phyloP scores from a whole-genome alignment of 1,140 invertebrate genomes.

The Nebria ingens region DNA sequence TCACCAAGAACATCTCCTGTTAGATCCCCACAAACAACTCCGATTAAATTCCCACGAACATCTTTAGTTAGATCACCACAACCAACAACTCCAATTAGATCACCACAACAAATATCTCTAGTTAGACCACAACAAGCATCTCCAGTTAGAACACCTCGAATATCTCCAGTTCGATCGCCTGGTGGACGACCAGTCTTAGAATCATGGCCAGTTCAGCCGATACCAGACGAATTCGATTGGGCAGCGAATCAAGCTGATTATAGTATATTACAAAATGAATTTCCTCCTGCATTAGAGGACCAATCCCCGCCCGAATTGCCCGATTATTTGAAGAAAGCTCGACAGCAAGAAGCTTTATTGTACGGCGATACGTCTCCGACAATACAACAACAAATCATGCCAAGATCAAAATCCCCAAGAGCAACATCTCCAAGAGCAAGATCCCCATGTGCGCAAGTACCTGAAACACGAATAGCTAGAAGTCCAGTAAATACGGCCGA shows the following conservation, averaged over 20 bases:
- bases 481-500: too few relatives aligned
- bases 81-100: too few relatives aligned
- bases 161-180: not conserved
- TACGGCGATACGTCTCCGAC: too few relatives aligned
- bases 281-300: not conserved
- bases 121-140: not conserved
- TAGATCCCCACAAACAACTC: not conserved
- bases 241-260: not conserved
- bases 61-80: not conserved
- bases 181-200: not conserved
- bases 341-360: not conserved
- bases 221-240: not conserved
- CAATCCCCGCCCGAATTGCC: not conserved
- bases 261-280: not conserved
- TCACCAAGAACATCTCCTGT: not conserved
- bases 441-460: too few relatives aligned
- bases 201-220: not conserved
- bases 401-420: too few relatives aligned
- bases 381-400: too few relatives aligned
- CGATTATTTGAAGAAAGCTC: not conserved
- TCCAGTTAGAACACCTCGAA: too few relatives aligned
- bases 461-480: too few relatives aligned
- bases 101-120: not conserved
- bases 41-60: too few relatives aligned
- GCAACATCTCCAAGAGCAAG: too few relatives aligned